Conservation (phyloP, 2,797 vertebrate genomes). For the Philypnodon macrostomus region DNA sequence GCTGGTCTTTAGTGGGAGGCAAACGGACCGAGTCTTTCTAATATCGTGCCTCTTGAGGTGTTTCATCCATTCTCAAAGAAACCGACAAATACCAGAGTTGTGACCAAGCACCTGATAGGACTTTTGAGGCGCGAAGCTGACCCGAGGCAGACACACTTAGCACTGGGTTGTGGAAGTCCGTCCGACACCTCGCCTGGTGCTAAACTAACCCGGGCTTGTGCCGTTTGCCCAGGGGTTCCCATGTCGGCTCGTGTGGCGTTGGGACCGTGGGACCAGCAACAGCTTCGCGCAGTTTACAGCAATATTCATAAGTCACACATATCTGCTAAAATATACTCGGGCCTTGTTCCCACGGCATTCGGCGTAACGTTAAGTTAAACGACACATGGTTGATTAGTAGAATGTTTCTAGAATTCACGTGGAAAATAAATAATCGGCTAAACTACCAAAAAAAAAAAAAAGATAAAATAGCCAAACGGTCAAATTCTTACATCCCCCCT, state of each 20-base stretch:
- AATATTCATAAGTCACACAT: constrained; percentile 5
- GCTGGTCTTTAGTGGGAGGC: constrained; percentile 19
- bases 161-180: constrained; percentile 46
- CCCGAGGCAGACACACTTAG: constrained; percentile 58
- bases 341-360: constrained; percentile 1
- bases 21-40: constrained; percentile 33
- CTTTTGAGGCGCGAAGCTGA: constrained; percentile 8
- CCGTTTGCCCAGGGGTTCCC: constrained; percentile 3
- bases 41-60: constrained; percentile 30
- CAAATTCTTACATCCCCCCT: not conserved
- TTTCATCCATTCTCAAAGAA: constrained; percentile 21
- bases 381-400: too few relatives aligned
- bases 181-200: constrained; percentile 29
- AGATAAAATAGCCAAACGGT: too few relatives aligned
- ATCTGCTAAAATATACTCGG: not conserved
- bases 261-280: not conserved
- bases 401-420: not conserved
- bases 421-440: not conserved
- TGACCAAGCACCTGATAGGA: constrained; percentile 13
- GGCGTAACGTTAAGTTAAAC: too few relatives aligned
- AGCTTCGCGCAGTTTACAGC: not conserved
- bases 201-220: constrained; percentile 7
- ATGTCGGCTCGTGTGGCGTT: constrained; percentile 1
- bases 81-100: not conserved
- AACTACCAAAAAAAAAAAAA: not conserved